phyloP scores from a whole-genome alignment of 2,888 invertebrate species.

The Agelastica alni region DNA sequence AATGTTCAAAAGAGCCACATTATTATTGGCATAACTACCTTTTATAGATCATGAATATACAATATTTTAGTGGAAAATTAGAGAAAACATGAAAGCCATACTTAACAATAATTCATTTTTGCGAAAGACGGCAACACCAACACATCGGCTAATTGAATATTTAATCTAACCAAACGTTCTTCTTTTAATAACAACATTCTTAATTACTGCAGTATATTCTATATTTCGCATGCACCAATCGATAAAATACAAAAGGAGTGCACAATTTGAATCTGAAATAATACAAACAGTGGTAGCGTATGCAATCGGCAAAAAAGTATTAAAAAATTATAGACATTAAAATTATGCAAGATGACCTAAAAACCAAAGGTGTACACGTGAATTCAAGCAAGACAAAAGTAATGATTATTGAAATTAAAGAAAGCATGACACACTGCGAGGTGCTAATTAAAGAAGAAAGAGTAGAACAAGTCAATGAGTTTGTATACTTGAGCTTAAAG shows the following conservation, averaged over 20 bases:
- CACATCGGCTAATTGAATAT: constrained; percentile 30
- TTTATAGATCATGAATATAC: constrained; percentile 18
- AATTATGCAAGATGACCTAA: too few relatives aligned
- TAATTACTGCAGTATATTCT: constrained; percentile 33
- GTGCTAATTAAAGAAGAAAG: too few relatives aligned
- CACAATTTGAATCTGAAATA: constrained; percentile 18
- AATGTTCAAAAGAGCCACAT: too few relatives aligned
- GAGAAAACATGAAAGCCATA: constrained; percentile 16
- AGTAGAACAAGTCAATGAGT: too few relatives aligned
- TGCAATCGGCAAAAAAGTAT: too few relatives aligned
- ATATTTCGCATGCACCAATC: constrained; percentile 29
- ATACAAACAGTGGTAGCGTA: constrained; percentile 9
- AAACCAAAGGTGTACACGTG: too few relatives aligned
- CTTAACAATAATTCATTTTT: constrained; percentile 26
- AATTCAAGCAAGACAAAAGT: too few relatives aligned
- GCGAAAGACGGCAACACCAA: constrained; percentile 21
- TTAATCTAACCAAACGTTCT: constrained; percentile 29
- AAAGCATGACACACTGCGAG: too few relatives aligned
- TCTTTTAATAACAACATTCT: constrained; percentile 27
- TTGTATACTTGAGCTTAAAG: too few relatives aligned
- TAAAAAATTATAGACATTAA: too few relatives aligned
- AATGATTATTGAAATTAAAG: too few relatives aligned
- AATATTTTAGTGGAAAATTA: constrained; percentile 17
- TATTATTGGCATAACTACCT: background rate
- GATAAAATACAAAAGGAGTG: constrained; percentile 18